Conservation (phyloP, 2,113 vertebrate species). For the Halichoeres trimaculatus region DNA sequence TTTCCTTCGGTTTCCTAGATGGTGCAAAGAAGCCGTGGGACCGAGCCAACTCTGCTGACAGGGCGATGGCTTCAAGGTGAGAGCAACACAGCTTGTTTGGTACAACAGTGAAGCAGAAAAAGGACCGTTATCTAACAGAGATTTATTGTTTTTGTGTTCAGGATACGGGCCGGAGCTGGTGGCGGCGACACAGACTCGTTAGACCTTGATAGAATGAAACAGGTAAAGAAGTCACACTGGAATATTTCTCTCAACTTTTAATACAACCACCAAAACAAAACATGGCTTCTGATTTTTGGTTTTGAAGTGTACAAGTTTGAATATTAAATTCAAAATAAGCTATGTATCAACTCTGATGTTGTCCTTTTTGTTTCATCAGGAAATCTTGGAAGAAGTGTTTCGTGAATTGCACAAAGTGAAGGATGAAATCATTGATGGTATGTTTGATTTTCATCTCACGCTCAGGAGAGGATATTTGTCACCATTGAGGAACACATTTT, state of each 20-base stretch:
- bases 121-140: conserved; percentile 3
- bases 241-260: background rate
- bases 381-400: conserved; percentile 98
- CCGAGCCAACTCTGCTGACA: conserved; percentile 96
- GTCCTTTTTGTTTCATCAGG: conserved; percentile 77
- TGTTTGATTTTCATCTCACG: conserved; percentile 48
- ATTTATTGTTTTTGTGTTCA: conserved; percentile 59
- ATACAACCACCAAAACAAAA: background rate
- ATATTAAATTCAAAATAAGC: background rate
- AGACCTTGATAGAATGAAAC: conserved; percentile 98
- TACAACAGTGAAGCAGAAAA: background rate
- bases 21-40: conserved; percentile 96
- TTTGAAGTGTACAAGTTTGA: background rate
- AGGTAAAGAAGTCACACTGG: too few species aligned
- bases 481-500: background rate
- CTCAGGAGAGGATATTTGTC: background rate
- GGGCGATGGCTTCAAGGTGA: conserved; percentile 94
- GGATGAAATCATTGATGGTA: conserved; percentile 98
- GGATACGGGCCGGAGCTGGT: conserved; percentile 91
- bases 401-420: conserved; percentile 99
- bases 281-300: background rate
- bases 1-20: conserved; percentile 77
- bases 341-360: background rate
- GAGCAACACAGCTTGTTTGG: conserved; percentile 15
- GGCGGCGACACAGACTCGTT: conserved; percentile 90